These are phyloP conservation scores for Anisognathus igniventris DNA, from an alignment of 2,797 vertebrate genomes.

Conservation along the genomic window DNA sequence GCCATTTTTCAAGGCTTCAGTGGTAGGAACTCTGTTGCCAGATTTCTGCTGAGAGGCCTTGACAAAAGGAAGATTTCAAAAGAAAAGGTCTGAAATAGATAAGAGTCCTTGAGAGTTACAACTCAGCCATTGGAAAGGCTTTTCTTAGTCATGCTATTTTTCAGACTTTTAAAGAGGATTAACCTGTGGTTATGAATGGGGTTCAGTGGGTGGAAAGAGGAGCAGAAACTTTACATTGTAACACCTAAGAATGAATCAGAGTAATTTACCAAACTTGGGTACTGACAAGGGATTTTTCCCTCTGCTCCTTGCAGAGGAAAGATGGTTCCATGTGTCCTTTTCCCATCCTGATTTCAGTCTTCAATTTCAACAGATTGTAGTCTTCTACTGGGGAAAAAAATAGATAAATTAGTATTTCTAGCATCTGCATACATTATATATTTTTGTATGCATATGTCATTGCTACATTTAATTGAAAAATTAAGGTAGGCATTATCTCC, in stretches of 20 bases:
- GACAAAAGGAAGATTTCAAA: neutral
- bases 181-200: neutral
- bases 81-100: neutral
- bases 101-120: neutral
- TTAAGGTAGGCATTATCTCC: neutral
- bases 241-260: neutral
- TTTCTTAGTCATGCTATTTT: neutral
- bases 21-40: neutral
- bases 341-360: neutral
- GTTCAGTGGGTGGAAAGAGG: neutral
- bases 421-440: neutral
- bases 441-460: neutral
- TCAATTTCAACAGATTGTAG: neutral
- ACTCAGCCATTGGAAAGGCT: neutral
- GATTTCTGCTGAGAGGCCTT: neutral
- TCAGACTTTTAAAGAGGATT: slow-evolving; percentile 6
- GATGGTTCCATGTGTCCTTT: neutral
- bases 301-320: neutral
- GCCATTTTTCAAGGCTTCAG: neutral
- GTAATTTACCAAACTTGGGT: neutral
- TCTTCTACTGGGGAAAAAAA: neutral
- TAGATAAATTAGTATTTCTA: neutral
- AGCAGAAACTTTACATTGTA: neutral
- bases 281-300: neutral
- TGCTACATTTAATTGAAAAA: neutral